Base-by-base conservation (phyloP, 1,140 invertebrate genomes). In the Octopus bimaculoides region DNA sequence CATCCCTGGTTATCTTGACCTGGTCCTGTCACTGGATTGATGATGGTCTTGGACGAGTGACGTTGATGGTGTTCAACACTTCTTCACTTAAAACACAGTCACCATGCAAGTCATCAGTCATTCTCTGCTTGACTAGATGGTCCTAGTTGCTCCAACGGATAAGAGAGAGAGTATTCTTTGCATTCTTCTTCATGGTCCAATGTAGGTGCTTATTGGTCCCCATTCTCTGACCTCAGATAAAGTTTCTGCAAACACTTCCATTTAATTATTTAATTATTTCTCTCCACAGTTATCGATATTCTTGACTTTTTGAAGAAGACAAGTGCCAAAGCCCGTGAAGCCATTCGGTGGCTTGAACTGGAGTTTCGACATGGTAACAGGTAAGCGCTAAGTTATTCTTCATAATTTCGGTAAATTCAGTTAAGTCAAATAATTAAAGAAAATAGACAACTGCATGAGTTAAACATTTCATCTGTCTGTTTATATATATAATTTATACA, bases 331-430 rank as follows among this genome's bases (percentile, higher is more conserved):
- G 96, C 96, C 0, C 92, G 96, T 76, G 95, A 97, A 87, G 95
- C 95, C 4, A 97, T 96, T 77, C 94, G 96, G 82, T 97, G 96
- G 96, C 89, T 98, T 76, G 96, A 97, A 89, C 89, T 92, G 52
- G 95, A 97, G 90, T 93, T 97, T 26, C 93, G 94, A 79, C 93
- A 93, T 83, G 96, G 96, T 10, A 96, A 95, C 81, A 91, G 95
- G 78, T 96, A 94, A 71, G 66, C 53, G 52, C 20, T 17, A 75
- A n/a, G n/a, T 12, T 54, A 54, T 56, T 78, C 61, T 66, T 61
- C 52, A 1, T 75, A 0, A 14, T 75, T 75, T 41, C 12, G 3
- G 26, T 41, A 41, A 41, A 41, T 41, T 41, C 17, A 17, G 56
- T 9, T 14, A 61, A 61, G 9, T 9, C 56, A 61, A 4, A 17